Evolutionary conservation across 1,140 invertebrate species (phyloP).

Genomic region (Papilio helenus): DNA sequence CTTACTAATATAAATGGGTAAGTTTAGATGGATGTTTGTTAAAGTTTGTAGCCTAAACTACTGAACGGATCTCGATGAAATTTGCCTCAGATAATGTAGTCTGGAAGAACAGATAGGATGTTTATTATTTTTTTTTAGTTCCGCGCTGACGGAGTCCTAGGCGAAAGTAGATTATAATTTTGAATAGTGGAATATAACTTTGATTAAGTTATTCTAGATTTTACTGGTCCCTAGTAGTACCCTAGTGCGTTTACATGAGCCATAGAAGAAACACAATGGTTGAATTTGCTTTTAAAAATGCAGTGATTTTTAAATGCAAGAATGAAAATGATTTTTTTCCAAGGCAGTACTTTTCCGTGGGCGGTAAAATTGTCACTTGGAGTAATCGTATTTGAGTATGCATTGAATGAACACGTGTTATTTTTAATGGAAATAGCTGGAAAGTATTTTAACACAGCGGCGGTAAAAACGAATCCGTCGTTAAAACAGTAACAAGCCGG

Average conservation of each 20-base stretch:
- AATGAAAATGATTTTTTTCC: background rate
- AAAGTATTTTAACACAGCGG: conserved; percentile 37
- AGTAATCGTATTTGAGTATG: background rate
- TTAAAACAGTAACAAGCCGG: conserved; percentile 55
- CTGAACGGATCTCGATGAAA: too few relatives aligned
- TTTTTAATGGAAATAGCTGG: conserved; percentile 32
- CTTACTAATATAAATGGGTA: too few relatives aligned
- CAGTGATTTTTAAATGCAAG: background rate
- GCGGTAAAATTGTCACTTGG: conserved; percentile 3
- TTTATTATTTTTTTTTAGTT: too few relatives aligned
- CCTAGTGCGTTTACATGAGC: background rate
- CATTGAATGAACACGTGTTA: conserved; percentile 21
- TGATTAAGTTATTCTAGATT: too few relatives aligned
- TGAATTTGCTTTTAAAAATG: background rate
- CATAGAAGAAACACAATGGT: background rate
- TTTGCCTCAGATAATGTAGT: too few relatives aligned
- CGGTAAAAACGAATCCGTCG: conserved; percentile 47
- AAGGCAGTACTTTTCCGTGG: background rate
- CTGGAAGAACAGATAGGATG: too few relatives aligned
- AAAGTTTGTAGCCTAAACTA: too few relatives aligned
- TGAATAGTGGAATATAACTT: too few relatives aligned
- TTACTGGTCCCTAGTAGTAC: background rate
- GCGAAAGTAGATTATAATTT: too few relatives aligned
- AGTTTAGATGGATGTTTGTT: too few relatives aligned
- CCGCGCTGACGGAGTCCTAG: too few relatives aligned